Base-by-base conservation (phyloP, 64 coral and sea anemone species). In the Hydrozoanthus tunicans region DNA sequence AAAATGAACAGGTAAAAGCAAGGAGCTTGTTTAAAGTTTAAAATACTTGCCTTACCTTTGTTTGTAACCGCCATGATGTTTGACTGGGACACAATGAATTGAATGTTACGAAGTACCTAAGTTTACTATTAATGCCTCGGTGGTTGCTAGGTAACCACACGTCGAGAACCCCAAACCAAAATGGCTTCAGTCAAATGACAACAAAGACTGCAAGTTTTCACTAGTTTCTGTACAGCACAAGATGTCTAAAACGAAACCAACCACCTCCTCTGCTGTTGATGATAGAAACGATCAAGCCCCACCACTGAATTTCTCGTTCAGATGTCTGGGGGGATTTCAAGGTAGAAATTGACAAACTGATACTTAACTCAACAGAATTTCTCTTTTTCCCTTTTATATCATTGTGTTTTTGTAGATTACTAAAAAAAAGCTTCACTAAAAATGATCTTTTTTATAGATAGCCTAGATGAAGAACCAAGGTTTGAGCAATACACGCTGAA, bases 281-380 rank as follows among this genome's bases (percentile, higher is more conserved):
- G 67, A 82, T 13, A 59, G 26, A 8, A 98, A 93, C 89, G 91
- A 94, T 1, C 17, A 75, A n/a, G 58, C 72, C 15, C 77, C 93
- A 85, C 94, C 94, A 6, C 70, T 98, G 6, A 90, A 98, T 92
- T 98, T 93, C 85, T 93, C 93, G 26, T 98, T 90, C 79, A 93
- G 78, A 72, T 62, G 32, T 67, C 80, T 98, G 60, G 81, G 53
- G 13, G 70, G 86, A 92, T 57, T 95, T 76, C 70, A 81, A 95
- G 94, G 94, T 95, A 77, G 0, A 32, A 64, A 12, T 12, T 60
- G 32, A 43, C 32, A 43, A 43, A 43, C 32, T 43, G 32, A 43
- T 43, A 2, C 32, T 43, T 43, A 43, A 43, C 32, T 23, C 25
- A 51, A 26, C n/a, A 17, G 59, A n/a, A 8, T 79, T 79, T 59